Evolutionary conservation across 2,113 vertebrate genomes (phyloP), one percentile per base, ranked within the genome.

Genomic region (Chloropsis cyanopogon): DNA sequence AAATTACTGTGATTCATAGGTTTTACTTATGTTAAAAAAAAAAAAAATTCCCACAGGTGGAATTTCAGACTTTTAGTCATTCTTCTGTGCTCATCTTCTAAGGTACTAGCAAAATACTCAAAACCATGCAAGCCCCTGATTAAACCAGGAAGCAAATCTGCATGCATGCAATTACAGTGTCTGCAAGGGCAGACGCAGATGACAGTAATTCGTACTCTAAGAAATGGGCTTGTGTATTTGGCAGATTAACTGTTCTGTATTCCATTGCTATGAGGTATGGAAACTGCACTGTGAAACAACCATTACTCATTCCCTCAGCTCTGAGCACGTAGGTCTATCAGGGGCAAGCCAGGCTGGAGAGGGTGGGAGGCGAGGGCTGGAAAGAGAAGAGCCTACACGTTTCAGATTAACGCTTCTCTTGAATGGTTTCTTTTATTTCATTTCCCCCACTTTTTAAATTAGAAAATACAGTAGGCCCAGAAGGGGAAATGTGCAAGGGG

Each of bases 241-340:
- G 98, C 97, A 98, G 97, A 86, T 95, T 96, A 95, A 90, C 92
- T 90, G 93, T 83, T 80, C 97, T 92, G 97, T 97, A 98, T 98
- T 98, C 97, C 97, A 98, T 96, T 95, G 96, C 95, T 94, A 87
- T 98, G 97, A 98, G 97, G 98, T 97, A 98, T 98, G 98, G 97
- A 98, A 98, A 98, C 96, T 94, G 95, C 95, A 95, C 94, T 94
- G 91, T 97, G 96, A 96, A 96, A 96, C 91, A 96, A 47, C 94
- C 92, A 96, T 97, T 97, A 96, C 88, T 97, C 96, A 97, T 61
- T 96, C 83, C 90, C 93, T 90, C 64, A 44, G 79, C 95, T 86
- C 86, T 78, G 77, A 93, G 98, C 95, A 95, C 63, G 90, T 47
- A 93, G 71, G 69, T 64, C 88, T 91, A 75, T 92, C 85, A 92